Evolutionary conservation across 37 sponge, comb jelly and placozoan genomes (phyloP), one percentile per base, ranked within the genome.

Genomic region (Petrosia ficiformis): DNA sequence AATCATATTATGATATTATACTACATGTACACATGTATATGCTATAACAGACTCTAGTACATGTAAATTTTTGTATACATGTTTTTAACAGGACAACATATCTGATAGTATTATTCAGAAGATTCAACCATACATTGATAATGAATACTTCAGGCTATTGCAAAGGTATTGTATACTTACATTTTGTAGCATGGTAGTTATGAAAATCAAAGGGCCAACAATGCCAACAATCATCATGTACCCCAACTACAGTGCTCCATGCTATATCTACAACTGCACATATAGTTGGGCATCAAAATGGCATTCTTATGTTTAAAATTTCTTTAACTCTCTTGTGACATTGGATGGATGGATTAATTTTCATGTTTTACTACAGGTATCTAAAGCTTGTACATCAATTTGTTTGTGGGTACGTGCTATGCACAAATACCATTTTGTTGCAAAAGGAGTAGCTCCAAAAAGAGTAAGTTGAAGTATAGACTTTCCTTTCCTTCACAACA

Each of bases 341-440:
- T 61, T 11, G 28, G 11, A 26, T 29, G n/a, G 11, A 29, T 26
- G 11, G n/a, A n/a, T 61, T 5, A 11, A 26, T 11, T 5, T 61
- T 61, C 63, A 61, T 61, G 63, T 26, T 61, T 24, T 35, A 1
- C 40, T 34, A 2, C 30, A 79, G 76, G 96, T 95, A 43, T 94
- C 95, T 36, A 88, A 81, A 26, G 98, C 98, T 16, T 97, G 98
- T 44, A 97, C 92, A 26, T 97, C 98, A 36, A 97, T 97, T 52
- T 97, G 98, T 78, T 88, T 86, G 83, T 97, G 98, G 98, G 90
- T 86, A 4, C 58, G 98, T 42, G 98, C 98, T 33, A 97, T 97
- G 98, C 93, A 97, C 95, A 97, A 97, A 80, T 97, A 94, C 64
- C 94, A 97, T 81, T 89, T 89, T 76, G 98, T 97, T 60, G 73